These are phyloP conservation scores for Carabus problematicus DNA, from an alignment of 2,888 invertebrate genomes.

Conservation along the genomic window DNA sequence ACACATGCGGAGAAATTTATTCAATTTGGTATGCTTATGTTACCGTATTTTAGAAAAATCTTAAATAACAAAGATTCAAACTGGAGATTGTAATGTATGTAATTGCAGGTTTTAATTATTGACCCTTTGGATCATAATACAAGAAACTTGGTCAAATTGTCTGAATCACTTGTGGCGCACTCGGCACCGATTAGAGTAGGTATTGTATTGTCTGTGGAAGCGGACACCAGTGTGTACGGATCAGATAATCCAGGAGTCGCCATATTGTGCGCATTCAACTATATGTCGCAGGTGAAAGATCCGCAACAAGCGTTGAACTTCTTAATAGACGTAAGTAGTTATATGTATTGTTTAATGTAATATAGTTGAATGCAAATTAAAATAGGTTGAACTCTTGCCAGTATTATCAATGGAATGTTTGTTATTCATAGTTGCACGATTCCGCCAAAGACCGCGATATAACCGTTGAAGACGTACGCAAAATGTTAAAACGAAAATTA, in stretches of 20 bases:
- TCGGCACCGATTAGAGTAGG: conserved; percentile 91
- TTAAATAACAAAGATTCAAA: background rate
- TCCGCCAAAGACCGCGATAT: conserved; percentile 63
- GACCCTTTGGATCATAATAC: conserved; percentile 79
- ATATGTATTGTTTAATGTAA: too few relatives aligned
- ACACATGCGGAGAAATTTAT: conserved; percentile 84
- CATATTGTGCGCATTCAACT: conserved; percentile 88
- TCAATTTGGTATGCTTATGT: conserved; percentile 72
- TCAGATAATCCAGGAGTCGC: conserved; percentile 80
- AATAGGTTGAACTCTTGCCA: background rate
- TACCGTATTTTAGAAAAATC: background rate
- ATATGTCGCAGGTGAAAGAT: conserved; percentile 79
- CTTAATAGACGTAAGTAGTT: conserved; percentile 75
- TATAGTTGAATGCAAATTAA: background rate
- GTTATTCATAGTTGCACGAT: conserved; percentile 62
- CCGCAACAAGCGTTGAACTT: conserved; percentile 82
- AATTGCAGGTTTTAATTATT: conserved; percentile 76
- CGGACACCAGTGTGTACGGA: conserved; percentile 65
- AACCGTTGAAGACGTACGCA: conserved; percentile 72
- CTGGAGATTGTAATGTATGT: background rate
- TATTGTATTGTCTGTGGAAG: conserved; percentile 76
- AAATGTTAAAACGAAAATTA: conserved; percentile 69
- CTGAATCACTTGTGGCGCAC: conserved; percentile 90
- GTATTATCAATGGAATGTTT: background rate
- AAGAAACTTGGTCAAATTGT: conserved; percentile 79